Percentiles rank a stretch among this genome's conserved stretches.
Evolutionary conservation across 2,888 invertebrate species (phyloP).

Genomic region (Agrenia bidenticulata): DNA sequence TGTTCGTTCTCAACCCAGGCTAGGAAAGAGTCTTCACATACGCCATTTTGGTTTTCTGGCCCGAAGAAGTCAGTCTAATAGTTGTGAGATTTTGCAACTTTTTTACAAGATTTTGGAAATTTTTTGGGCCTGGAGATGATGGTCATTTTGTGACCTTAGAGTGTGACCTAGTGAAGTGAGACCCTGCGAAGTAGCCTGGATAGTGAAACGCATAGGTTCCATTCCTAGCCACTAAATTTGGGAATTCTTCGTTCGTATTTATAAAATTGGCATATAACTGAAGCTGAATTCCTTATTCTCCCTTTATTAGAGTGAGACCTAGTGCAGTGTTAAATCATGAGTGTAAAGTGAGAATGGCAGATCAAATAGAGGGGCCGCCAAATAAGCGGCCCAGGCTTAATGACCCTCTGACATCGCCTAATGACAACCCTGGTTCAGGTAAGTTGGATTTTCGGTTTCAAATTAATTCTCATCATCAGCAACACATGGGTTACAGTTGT

Average conservation of each 20-base stretch:
- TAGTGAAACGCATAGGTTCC: neutral
- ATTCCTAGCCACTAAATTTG: neutral
- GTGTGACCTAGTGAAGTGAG: neutral
- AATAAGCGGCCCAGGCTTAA: conserved; percentile 92
- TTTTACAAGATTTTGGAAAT: conserved; percentile 12
- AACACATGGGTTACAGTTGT: no score
- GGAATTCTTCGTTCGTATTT: no score
- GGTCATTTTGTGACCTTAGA: neutral
- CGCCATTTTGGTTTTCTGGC: conserved; percentile 53
- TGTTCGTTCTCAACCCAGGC: conserved; percentile 24
- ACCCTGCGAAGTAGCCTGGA: neutral
- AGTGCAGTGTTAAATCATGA: conserved; percentile 1
- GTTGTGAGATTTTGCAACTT: conserved; percentile 21
- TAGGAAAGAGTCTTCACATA: conserved; percentile 41
- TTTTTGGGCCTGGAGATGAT: conserved; percentile 13
- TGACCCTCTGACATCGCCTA: conserved; percentile 77
- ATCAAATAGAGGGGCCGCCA: conserved; percentile 93
- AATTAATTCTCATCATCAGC: no score
- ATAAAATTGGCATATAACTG: no score
- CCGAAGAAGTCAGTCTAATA: conserved; percentile 48
- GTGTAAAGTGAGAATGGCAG: conserved; percentile 68
- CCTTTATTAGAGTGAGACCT: neutral
- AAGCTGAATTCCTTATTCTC: no score
- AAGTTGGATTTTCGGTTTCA: conserved; percentile 56
- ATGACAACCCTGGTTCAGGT: conserved; percentile 65